Evolutionary conservation across 2,888 invertebrate species (phyloP), one percentile per base, ranked within the genome.

Genomic region (Eupeodes latifasciatus): DNA sequence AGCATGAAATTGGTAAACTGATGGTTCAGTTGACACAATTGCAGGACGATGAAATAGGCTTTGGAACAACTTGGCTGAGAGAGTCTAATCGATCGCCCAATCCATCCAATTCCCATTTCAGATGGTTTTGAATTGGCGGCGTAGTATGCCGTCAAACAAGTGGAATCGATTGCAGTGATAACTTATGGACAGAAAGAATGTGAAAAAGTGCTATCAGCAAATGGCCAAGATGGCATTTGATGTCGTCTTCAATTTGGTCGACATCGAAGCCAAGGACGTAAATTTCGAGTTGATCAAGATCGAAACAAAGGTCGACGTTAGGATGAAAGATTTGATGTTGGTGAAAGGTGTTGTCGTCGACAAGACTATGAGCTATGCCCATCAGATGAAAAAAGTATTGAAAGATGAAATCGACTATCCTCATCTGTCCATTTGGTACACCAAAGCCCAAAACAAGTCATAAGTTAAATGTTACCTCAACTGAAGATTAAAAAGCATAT

Each of bases 401-500:
- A 95, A 94, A 94, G 95, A 99, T 93, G 99, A 98, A 98, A 92
- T 95, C 99, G 87, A 99, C 99, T 1, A 99, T 99, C 92, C 95
- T 99, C 27, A 99, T 99, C 27, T 99, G 99, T 94, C 98, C 99
- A 91, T 99, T 99, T 94, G 99, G 99, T 95, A 99, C 99, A 76
- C 99, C 99, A 74, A 99, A 99, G 95, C 99, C 99, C 3, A 99
- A 99, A 95, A 99, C 99, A 91, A 99, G 99, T 94, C 99, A 99
- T 95, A 99, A 99, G 97, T 95, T 99, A 92, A 99, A 99, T 91
- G 98, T 99, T 11, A 97, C 97, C 69, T 98, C 97, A 0, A 98
- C 98, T 0, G 99, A 99, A 90, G 99, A 99, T 93, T 99, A 99
- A 94, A 96, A 96, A 91, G 97, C 97, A 89, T 95, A n/a, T 99